These are phyloP conservation scores for Phrynocephalus versicolor DNA, from an alignment of 2,113 vertebrate genomes.

Conservation along the genomic window DNA sequence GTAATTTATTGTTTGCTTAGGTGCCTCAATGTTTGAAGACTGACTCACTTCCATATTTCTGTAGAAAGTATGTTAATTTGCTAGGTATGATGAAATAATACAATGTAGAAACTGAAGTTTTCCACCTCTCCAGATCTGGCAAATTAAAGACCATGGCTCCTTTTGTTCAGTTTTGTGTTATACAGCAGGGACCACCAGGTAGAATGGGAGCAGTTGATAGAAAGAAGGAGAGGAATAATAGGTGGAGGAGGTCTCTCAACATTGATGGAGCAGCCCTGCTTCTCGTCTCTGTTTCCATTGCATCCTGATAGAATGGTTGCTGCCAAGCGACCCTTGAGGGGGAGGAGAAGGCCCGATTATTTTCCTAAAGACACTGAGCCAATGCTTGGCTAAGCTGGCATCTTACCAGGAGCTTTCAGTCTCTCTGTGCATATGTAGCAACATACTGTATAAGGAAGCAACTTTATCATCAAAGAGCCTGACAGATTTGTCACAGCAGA, in stretches of 20 bases:
- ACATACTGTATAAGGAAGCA: background rate
- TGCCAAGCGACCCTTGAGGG: background rate
- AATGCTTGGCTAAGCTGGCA: background rate
- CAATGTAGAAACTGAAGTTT: background rate
- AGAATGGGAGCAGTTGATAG: background rate
- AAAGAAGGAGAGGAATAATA: background rate
- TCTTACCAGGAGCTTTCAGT: background rate
- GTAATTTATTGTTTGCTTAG: slow-evolving; percentile 3
- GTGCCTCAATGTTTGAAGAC: background rate
- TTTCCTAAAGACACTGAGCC: background rate
- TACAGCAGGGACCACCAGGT: background rate
- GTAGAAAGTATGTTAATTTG: background rate
- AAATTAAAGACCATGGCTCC: too few relatives aligned
- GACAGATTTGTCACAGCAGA: background rate
- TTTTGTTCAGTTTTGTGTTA: too few relatives aligned
- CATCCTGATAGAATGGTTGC: background rate
- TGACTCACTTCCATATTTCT: slow-evolving; percentile 1
- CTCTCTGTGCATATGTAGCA: background rate
- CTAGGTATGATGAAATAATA: background rate
- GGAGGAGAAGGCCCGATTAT: background rate
- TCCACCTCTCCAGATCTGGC: too few relatives aligned
- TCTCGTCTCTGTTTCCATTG: background rate
- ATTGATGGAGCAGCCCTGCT: background rate
- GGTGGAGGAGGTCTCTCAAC: background rate
- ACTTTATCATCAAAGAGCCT: background rate